Conservation (phyloP, 2,888 invertebrate genomes). For the Coenonympha glycerion region DNA sequence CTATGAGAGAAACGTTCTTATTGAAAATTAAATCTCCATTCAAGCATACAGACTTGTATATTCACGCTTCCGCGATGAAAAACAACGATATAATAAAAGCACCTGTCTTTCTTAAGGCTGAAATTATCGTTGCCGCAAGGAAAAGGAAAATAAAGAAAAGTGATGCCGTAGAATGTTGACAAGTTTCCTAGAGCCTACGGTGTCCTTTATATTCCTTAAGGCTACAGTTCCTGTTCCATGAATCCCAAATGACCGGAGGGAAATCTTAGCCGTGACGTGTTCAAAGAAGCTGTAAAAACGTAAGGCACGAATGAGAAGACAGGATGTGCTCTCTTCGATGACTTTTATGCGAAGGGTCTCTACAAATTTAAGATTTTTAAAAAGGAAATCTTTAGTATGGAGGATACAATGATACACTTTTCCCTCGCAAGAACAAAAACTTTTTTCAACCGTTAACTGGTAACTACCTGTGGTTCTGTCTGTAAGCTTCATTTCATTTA, state of each 20-base stretch:
- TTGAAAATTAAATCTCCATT: conserved; percentile 8
- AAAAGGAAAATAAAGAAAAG: conserved; percentile 45
- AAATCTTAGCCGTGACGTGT: conserved; percentile 75
- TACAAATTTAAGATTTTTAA: conserved; percentile 8
- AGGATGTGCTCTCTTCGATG: conserved; percentile 34
- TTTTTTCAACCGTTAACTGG: no score
- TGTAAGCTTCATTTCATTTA: no score
- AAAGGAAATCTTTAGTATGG: background rate
- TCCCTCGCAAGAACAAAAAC: no score
- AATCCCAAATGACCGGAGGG: conserved; percentile 76
- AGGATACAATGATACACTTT: background rate
- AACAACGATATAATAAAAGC: conserved; percentile 39
- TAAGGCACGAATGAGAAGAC: conserved; percentile 34
- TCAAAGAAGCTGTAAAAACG: conserved; percentile 57
- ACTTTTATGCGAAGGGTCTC: conserved; percentile 11
- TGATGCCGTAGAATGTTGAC: conserved; percentile 50
- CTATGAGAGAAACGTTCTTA: background rate
- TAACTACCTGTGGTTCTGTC: no score
- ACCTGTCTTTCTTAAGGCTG: conserved; percentile 42
- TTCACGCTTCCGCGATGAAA: conserved; percentile 18
- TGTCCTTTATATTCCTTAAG: conserved; percentile 71
- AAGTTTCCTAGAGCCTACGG: conserved; percentile 68
- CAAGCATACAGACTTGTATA: conserved; percentile 5
- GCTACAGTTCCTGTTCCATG: conserved; percentile 74
- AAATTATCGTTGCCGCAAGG: conserved; percentile 55